These are phyloP conservation scores for Dermolepida albohirtum DNA, from an alignment of 2,888 invertebrate genomes.

Conservation along the genomic window DNA sequence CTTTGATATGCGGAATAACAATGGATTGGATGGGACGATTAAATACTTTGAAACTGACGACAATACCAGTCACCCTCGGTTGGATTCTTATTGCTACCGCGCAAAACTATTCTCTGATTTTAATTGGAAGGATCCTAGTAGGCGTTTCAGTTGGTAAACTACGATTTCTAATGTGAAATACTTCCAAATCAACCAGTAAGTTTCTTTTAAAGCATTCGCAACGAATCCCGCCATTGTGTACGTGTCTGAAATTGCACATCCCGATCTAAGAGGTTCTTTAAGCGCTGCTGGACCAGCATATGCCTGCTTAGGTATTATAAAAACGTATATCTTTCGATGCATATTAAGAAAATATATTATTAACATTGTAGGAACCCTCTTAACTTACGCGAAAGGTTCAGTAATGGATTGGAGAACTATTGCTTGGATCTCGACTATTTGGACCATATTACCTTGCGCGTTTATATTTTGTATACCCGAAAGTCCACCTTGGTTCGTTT, in stretches of 20 bases:
- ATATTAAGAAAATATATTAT: too few species aligned
- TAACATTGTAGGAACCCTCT: conserved; percentile 66
- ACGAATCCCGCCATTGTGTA: conserved; percentile 73
- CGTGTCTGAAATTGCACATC: conserved; percentile 72
- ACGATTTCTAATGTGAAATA: background rate
- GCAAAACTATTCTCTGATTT: conserved; percentile 66
- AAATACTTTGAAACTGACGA: conserved; percentile 69
- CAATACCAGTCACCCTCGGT: conserved; percentile 68
- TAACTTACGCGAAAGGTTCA: conserved; percentile 69
- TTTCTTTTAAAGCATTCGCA: conserved; percentile 64
- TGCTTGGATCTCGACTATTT: conserved; percentile 69
- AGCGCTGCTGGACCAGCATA: conserved; percentile 71
- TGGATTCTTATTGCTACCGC: conserved; percentile 70
- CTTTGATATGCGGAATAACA: conserved; percentile 67
- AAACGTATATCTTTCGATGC: too few species aligned
- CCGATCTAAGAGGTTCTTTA: conserved; percentile 70
- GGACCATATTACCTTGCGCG: conserved; percentile 66
- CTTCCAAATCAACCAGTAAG: too few species aligned
- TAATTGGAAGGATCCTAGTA: conserved; percentile 68
- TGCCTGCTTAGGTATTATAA: conserved; percentile 64
- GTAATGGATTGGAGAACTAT: conserved; percentile 69
- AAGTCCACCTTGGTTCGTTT: conserved; percentile 71
- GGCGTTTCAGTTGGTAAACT: conserved; percentile 68
- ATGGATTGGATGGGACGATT: conserved; percentile 70
- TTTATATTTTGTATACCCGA: conserved; percentile 69